A percentile compares a stretch with the other conserved stretches of the same genome.
phyloP scores from a whole-genome alignment of 2,113 vertebrate genomes.

The Garra rufa region DNA sequence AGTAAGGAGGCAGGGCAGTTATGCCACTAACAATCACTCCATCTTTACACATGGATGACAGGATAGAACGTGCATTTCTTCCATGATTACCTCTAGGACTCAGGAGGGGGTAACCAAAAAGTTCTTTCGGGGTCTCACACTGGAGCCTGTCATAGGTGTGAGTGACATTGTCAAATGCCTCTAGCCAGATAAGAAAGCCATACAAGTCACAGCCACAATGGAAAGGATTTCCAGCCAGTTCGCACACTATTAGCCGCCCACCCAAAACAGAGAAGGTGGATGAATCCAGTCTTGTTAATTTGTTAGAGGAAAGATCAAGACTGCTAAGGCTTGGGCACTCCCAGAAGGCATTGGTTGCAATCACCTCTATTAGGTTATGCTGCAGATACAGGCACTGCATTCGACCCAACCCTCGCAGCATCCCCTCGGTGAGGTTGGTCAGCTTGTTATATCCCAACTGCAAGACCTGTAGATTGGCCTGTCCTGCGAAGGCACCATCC shows the following conservation, averaged over 20 bases:
- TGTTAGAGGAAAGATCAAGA: conserved; percentile 96
- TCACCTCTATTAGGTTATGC: conserved; percentile 96
- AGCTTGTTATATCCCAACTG: conserved; percentile 97
- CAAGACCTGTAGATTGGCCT: conserved; percentile 94
- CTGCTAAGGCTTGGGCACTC: conserved; percentile 95
- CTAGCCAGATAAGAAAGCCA: conserved; percentile 93
- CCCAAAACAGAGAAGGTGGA: conserved; percentile 86
- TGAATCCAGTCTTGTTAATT: conserved; percentile 88
- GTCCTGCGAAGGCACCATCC: conserved; percentile 94
- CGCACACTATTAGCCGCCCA: conserved; percentile 88
- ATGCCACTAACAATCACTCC: conserved; percentile 84
- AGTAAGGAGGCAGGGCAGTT: conserved; percentile 82
- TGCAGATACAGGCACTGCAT: conserved; percentile 97
- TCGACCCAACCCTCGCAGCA: conserved; percentile 91
- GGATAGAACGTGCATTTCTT: conserved; percentile 88
- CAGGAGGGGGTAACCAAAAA: conserved; percentile 87
- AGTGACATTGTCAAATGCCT: conserved; percentile 94
- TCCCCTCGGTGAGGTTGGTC: conserved; percentile 94
- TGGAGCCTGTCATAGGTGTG: conserved; percentile 96
- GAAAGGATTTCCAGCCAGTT: conserved; percentile 95
- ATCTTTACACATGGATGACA: conserved; percentile 88
- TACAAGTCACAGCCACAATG: conserved; percentile 95
- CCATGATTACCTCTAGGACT: conserved; percentile 87
- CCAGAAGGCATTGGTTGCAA: conserved; percentile 91
- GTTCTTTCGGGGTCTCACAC: conserved; percentile 90